Evolutionary conservation across 2,888 invertebrate genomes (phyloP), one percentile per base, ranked within the genome.

Genomic region (Lymantria monacha): DNA sequence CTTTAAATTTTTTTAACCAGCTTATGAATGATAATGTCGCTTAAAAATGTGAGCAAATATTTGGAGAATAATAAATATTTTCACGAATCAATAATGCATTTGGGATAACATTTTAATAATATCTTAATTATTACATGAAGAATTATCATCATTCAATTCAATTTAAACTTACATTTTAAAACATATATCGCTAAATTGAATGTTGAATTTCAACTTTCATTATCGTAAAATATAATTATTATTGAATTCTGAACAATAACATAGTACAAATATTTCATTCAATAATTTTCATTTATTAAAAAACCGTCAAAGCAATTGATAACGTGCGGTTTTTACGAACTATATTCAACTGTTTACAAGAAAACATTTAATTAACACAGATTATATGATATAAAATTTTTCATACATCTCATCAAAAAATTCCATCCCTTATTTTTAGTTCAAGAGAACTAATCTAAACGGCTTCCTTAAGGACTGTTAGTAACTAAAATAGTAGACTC

Each of bases 351-450:
- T 41, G 15, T 41, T 41, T 41, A 22, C 31, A 31, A 33, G 36
- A 44, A 44, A 52, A 63, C 52, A 51, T 43, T 51, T 40, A 41
- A 41, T 46, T 49, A 62, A 51, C 51, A 47, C 30, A 13, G 46
- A 43, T 41, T 36, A 44, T 44, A 36, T 22, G 12, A 15, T 36
- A 33, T n/a, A 33, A 36, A 33, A 45, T 37, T 48, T 40, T 41
- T 37, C 14, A 41, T 14, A 41, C 41, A 41, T 41, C 8, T 41
- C 15, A 53, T 37, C n/a, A 50, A 46, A 49, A 30, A 30, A 14
- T 22, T 22, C 38, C 36, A 31, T 42, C 59, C 57, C 67, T 50
- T 67, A 67, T 63, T n/a, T n/a, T 67, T 67, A 65, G 64, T 60
- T 52, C 30, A 49, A 48, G 31, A 42, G 40, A 31, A 40, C 49